Evolutionary conservation across 1,140 invertebrate species (phyloP).

Genomic region (Drosophila arizonae): DNA sequence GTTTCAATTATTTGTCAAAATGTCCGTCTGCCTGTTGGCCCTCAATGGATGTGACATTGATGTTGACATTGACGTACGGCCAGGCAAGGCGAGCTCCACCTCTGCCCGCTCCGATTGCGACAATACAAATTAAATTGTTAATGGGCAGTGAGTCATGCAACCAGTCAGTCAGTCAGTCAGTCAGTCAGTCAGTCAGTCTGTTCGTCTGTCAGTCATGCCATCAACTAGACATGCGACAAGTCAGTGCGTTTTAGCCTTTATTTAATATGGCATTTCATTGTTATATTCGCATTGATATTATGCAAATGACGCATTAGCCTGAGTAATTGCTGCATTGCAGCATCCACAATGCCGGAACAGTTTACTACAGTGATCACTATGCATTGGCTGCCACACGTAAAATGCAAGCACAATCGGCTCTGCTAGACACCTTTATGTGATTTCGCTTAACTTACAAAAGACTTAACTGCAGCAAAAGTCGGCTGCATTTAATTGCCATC

Average conservation of each 20-base stretch:
- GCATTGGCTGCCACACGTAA: background rate
- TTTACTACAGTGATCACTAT: background rate
- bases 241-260: constrained; percentile 20
- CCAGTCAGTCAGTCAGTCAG: constrained; percentile 24
- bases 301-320: constrained; percentile 54
- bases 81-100: background rate
- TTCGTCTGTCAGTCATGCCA: background rate
- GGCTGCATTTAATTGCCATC: constrained; percentile 6
- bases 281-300: constrained; percentile 46
- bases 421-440: constrained; percentile 4
- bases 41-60: constrained; percentile 60
- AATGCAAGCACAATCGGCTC: background rate
- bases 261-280: constrained; percentile 66
- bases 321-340: constrained; percentile 50
- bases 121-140: constrained; percentile 75
- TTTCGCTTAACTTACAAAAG: background rate
- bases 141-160: constrained; percentile 52
- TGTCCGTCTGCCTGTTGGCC: constrained; percentile 25
- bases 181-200: background rate
- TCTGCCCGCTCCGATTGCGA: constrained; percentile 11
- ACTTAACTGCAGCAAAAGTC: background rate
- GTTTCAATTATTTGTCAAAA: constrained; percentile 77
- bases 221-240: constrained; percentile 7
- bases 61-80: constrained; percentile 72
- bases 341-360: constrained; percentile 22